These are phyloP conservation scores for Atractosteus spatula DNA, from an alignment of 2,113 vertebrate genomes.

Conservation along the genomic window DNA sequence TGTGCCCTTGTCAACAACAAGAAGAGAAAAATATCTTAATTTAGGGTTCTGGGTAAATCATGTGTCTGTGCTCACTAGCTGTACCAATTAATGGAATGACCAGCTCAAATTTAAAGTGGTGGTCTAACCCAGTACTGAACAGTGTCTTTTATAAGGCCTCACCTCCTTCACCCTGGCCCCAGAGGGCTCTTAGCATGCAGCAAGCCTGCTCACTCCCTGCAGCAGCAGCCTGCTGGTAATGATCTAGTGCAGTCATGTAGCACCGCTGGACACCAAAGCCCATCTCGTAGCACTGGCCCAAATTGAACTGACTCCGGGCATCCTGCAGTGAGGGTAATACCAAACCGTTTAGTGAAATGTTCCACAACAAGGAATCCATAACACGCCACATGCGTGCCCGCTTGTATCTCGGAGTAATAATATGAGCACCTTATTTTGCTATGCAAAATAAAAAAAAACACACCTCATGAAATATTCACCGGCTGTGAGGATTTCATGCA, in stretches of 20 bases:
- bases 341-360: no score
- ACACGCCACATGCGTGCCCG: conserved; percentile 3
- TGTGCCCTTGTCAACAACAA: no score
- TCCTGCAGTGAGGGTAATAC: conserved; percentile 62
- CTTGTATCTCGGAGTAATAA: no score
- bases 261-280: conserved; percentile 74
- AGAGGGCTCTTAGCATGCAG: conserved; percentile 52
- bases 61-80: neutral
- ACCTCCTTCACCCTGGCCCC: conserved; percentile 46
- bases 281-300: conserved; percentile 83
- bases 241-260: conserved; percentile 57
- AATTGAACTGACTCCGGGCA: conserved; percentile 71
- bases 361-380: no score
- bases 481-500: no score
- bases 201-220: conserved; percentile 61
- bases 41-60: neutral
- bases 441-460: neutral
- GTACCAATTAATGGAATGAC: no score
- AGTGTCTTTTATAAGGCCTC: conserved; percentile 9
- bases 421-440: no score
- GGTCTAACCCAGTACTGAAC: conserved; percentile 18
- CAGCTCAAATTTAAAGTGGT: neutral
- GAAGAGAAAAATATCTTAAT: neutral
- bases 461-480: neutral
- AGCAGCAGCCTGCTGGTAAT: conserved; percentile 68